These are phyloP conservation scores for Rostratula benghalensis DNA, from an alignment of 2,113 vertebrate genomes.

Conservation along the genomic window DNA sequence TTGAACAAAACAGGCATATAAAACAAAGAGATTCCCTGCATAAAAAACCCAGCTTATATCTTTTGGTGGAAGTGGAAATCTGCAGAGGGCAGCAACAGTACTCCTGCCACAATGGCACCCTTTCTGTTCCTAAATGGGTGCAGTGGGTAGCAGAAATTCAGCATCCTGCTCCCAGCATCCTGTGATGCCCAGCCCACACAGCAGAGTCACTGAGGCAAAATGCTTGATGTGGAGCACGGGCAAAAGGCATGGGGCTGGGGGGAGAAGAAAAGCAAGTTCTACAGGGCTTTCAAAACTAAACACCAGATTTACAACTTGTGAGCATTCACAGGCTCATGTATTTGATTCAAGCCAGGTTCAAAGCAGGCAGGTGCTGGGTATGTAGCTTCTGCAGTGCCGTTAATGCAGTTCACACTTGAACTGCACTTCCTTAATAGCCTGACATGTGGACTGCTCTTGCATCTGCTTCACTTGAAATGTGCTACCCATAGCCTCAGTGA, in stretches of 20 bases:
- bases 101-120: neutral
- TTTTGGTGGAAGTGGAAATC: neutral
- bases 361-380: neutral
- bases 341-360: neutral
- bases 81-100: rapidly evolving
- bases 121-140: neutral
- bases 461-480: neutral
- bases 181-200: neutral
- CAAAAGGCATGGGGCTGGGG: no score
- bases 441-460: neutral
- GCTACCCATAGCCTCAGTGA: neutral
- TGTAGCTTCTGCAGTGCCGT: neutral
- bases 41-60: neutral
- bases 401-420: neutral
- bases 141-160: neutral
- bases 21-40: neutral
- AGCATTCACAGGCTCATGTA: neutral
- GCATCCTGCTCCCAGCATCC: neutral
- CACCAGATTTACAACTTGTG: neutral
- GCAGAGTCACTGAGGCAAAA: neutral
- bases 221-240: neutral
- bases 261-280: neutral
- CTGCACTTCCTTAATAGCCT: neutral
- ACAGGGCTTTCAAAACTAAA: neutral
- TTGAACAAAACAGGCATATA: neutral